Percentiles rank a stretch among this genome's conserved stretches.
These are phyloP conservation scores for Chaetophractus vellerosus DNA, from an alignment of 2,797 vertebrate genomes.

Conservation along the genomic window DNA sequence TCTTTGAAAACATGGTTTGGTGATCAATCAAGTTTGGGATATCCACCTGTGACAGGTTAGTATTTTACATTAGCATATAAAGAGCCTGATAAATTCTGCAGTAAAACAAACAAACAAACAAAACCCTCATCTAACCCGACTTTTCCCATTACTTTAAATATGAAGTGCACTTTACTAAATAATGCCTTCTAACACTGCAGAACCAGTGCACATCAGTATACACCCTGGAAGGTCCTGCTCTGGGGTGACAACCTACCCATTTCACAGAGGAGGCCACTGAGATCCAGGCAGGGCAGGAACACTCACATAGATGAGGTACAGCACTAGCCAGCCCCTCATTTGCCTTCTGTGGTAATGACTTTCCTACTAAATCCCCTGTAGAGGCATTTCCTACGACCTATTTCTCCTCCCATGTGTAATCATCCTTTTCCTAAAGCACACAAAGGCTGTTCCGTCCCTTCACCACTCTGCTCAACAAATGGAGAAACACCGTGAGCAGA, in stretches of 20 bases:
- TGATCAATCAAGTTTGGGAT: not conserved
- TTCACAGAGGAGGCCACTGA: not conserved
- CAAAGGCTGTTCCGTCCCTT: not conserved
- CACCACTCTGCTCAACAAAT: not conserved
- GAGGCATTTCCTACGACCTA: not conserved
- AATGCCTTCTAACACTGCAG: not conserved
- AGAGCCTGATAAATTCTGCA: slow-evolving; percentile 16
- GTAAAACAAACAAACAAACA: not conserved
- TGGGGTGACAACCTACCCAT: not conserved
- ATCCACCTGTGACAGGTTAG: not conserved
- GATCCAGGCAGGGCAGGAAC: not conserved
- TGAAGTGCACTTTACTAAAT: not conserved
- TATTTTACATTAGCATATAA: not conserved
- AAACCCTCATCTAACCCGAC: not conserved
- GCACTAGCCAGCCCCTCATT: slow-evolving; percentile 45
- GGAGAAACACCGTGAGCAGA: not conserved
- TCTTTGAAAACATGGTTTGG: not conserved
- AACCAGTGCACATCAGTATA: not conserved
- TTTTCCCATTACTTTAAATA: not conserved
- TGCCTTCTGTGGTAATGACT: slow-evolving; percentile 70
- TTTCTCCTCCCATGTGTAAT: slow-evolving; percentile 64
- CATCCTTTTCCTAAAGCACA: slow-evolving; percentile 69
- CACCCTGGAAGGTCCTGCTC: not conserved
- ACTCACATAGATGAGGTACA: not conserved
- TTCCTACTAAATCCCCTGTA: slow-evolving; percentile 74